Evolutionary conservation across 2,113 vertebrate genomes (phyloP), one percentile per base, ranked within the genome.

Genomic region (Ariopsis seemanni): DNA sequence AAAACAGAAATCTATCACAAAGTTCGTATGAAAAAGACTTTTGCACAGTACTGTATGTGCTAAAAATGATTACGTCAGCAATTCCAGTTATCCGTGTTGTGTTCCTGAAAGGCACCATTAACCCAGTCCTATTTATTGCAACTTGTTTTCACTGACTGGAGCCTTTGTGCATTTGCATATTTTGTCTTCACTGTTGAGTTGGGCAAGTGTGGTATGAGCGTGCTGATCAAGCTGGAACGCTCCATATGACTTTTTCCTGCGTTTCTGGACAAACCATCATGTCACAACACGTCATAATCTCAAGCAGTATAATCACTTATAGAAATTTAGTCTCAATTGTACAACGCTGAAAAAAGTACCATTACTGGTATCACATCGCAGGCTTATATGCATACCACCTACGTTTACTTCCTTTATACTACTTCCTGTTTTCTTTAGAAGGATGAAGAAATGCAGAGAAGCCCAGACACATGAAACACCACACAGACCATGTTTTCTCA

Each of bases 381-480:
- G 50, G 25, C 82, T 52, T 58, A 69, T 52, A 25, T 12, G 48
- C 30, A 2, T 30, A 77, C 50, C 12, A 10, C 22, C 80, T 83
- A 42, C 48, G 18, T 52, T 83, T 71, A 80, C 82, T 88, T 88
- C 89, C 84, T 81, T 58, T 71, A 65, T 55, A 80, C 12, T 6
- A 79, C 86, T 87, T 87, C 86, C 78, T 55, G 58, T 18, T 67
- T 27, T 67, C 17, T 55, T 22, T 14, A 57, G 10, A 48, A 67
- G 86, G 25, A 87, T 87, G 65, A 30, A n/a, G 48, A 87, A 60
- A 27, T 62, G 8, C 55, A 52, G 27, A 74, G 55, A 69, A 83
- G 30, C 63, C 50, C 50, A 8, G 12, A 82, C 34, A 48, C 53
- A 60, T 18, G 27, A 22, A 48, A 71, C 18, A 67, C 42, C 8